Conservation (phyloP, 2,113 vertebrate genomes). For the Dendropsophus ebraccatus region DNA sequence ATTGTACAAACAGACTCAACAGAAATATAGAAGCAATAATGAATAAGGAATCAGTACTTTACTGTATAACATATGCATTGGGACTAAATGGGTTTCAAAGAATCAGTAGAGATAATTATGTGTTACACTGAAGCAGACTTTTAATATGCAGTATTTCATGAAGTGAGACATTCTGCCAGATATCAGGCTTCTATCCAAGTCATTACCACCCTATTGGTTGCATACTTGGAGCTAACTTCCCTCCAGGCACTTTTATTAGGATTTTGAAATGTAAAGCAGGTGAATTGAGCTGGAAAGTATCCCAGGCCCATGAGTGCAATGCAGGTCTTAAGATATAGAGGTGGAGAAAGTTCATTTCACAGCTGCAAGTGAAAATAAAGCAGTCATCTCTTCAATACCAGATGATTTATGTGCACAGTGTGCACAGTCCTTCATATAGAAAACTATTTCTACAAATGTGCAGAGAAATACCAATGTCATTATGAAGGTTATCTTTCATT, state of each 20-base stretch:
- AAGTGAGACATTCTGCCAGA: constrained; percentile 64
- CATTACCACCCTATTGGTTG: constrained; percentile 59
- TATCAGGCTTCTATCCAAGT: constrained; percentile 50
- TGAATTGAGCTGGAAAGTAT: constrained; percentile 38
- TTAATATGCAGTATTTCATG: constrained; percentile 69
- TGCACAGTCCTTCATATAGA: neutral
- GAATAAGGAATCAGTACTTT: neutral
- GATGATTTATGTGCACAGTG: constrained; percentile 21
- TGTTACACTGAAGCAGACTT: constrained; percentile 64
- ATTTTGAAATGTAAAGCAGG: constrained; percentile 56
- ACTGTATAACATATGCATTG: neutral
- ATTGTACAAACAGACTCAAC: neutral
- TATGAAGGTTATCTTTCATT: neutral
- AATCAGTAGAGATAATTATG: constrained; percentile 35
- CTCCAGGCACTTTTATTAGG: constrained; percentile 58
- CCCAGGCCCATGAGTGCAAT: constrained; percentile 32
- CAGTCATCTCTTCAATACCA: constrained; percentile 62
- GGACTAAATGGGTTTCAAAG: neutral
- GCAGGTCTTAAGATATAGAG: constrained; percentile 24
- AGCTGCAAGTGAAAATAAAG: constrained; percentile 63
- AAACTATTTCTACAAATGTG: neutral
- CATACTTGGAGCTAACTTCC: constrained; percentile 57
- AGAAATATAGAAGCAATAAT: neutral
- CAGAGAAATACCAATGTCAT: neutral
- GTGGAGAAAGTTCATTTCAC: constrained; percentile 53